These are phyloP conservation scores for Cottoperca gobio DNA, from an alignment of 2,797 vertebrate genomes.

Conservation along the genomic window DNA sequence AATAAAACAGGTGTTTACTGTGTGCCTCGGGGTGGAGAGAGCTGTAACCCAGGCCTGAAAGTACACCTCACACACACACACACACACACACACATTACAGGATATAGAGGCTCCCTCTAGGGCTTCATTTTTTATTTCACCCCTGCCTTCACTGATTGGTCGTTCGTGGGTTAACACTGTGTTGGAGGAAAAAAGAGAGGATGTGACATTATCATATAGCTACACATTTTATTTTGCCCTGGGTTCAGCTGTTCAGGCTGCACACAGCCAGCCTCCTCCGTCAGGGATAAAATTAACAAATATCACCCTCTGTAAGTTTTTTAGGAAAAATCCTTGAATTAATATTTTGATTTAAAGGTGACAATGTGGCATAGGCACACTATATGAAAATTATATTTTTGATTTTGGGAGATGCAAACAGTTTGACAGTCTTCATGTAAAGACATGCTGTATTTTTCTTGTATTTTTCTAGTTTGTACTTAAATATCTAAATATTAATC, in stretches of 20 bases:
- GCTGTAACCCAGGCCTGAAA: slow-evolving; percentile 64
- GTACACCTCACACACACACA: slow-evolving; percentile 40
- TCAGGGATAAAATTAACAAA: neutral
- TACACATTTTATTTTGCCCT: neutral
- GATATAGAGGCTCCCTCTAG: neutral
- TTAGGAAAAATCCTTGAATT: too few species aligned
- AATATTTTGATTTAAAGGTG: too few species aligned
- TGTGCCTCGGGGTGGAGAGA: slow-evolving; percentile 63
- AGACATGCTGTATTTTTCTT: too few species aligned
- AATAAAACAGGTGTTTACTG: slow-evolving; percentile 76
- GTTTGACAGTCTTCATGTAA: too few species aligned
- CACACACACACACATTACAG: neutral
- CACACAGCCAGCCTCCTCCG: neutral
- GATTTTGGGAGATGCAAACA: too few species aligned
- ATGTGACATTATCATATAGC: too few species aligned
- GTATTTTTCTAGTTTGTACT: too few species aligned
- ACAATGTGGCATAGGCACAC: too few species aligned
- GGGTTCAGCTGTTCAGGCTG: neutral
- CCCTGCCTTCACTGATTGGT: slow-evolving; percentile 12
- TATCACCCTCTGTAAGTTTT: too few species aligned
- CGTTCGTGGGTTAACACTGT: slow-evolving; percentile 21
- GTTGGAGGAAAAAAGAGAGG: slow-evolving; percentile 1
- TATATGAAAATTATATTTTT: too few species aligned
- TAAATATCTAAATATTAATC: neutral
- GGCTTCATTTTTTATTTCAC: slow-evolving; percentile 25